A percentile compares a stretch with the other conserved stretches of the same genome.
These are phyloP conservation scores for Drosophila yakuba DNA, from an alignment of 1,140 invertebrate genomes.

Conservation along the genomic window DNA sequence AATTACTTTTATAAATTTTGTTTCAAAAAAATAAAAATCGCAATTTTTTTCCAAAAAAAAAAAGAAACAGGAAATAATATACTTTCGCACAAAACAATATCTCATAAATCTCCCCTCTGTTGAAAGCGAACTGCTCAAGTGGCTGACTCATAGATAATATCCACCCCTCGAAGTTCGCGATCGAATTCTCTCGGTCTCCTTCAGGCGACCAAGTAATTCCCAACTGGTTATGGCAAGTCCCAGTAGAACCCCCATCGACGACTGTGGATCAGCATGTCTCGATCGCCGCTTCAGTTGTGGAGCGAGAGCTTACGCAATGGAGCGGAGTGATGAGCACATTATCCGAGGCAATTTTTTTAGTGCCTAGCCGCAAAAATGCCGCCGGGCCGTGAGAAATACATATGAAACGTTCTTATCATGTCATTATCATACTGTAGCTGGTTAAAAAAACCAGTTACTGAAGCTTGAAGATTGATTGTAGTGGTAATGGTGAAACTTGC, in stretches of 20 bases:
- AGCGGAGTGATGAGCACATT: conserved; percentile 2
- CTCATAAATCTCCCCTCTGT: not conserved
- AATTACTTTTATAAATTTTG: too few relatives aligned
- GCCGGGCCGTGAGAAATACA: conserved; percentile 3
- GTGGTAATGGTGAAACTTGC: not conserved
- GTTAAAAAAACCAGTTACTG: too few relatives aligned
- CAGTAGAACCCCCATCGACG: not conserved
- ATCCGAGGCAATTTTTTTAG: conserved; percentile 34
- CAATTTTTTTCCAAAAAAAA: too few relatives aligned
- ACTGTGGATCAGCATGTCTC: not conserved
- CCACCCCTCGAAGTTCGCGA: not conserved
- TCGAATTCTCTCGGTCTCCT: not conserved
- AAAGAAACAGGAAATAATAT: too few relatives aligned
- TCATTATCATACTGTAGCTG: too few relatives aligned
- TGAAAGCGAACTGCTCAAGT: not conserved
- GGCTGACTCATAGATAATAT: not conserved
- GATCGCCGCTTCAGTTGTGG: conserved; percentile 12
- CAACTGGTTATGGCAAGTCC: conserved; percentile 16
- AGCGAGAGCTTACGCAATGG: not conserved
- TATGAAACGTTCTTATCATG: not conserved
- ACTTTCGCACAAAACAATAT: too few relatives aligned
- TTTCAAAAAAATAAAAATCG: too few relatives aligned
- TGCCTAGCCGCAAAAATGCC: not conserved
- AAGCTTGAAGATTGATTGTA: too few relatives aligned
- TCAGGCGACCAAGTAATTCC: not conserved